Base-by-base conservation (phyloP, 2,113 vertebrate genomes). In the Spizaetus ornatus region DNA sequence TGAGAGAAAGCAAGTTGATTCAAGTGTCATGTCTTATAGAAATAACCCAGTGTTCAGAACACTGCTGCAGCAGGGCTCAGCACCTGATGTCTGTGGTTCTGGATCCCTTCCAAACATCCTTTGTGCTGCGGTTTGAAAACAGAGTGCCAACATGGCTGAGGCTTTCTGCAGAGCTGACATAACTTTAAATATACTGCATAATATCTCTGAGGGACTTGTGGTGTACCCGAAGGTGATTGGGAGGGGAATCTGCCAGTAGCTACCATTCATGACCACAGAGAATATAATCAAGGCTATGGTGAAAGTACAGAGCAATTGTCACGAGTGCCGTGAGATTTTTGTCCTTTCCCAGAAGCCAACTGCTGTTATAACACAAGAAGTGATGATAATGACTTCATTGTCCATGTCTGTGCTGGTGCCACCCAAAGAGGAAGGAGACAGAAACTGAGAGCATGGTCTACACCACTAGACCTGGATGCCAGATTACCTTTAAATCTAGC, bases 131-230 rank as follows among this genome's bases (percentile, higher is more conserved):
- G 61, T 67, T 94, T 87, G 26, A 76, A 85, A 87, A 87, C 8
- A 34, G 26, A 31, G 18, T 86, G 80, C 55, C 91, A 92, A n/a
- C 45, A 62, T 8, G 34, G 22, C 36, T 90, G 74, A 93, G 50
- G 88, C 32, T 88, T 94, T 86, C 55, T 0, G 0, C 59, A 81
- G 36, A 88, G 48, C 83, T 92, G 82, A 48, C 53, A 58, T 55
- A 83, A 94, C 59, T 94, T 88, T 86, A 92, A 91, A 86, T 91
- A 88, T 52, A 95, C 48, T 61, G 53, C 10, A 45, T 52, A 95
- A 48, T 72, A 80, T 83, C 13, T 83, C 63, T 86, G 86, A 90
- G 86, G 63, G 32, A 80, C 32, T 81, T 90, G 76, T 81, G 94
- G 80, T 73, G 8, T 71, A 92, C n/a, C 58, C 10, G 0, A 92